Evolutionary conservation across 1,140 invertebrate species (phyloP).

Genomic region (Conus ventricosus): DNA sequence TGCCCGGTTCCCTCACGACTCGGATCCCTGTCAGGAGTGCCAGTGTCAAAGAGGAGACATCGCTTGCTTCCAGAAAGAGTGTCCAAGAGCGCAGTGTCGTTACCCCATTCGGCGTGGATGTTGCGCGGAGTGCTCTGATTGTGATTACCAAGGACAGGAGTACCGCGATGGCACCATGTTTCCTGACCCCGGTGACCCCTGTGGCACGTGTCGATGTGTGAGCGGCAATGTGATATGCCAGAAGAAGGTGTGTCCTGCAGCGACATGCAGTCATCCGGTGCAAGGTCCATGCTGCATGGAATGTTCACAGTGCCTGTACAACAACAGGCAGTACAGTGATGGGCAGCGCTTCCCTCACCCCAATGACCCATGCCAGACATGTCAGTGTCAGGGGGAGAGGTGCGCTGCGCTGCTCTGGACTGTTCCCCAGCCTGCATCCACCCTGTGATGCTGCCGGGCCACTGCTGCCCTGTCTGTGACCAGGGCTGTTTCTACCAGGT

Average conservation of each 20-base stretch:
- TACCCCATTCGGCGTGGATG: slow-evolving; percentile 53
- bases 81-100: slow-evolving; percentile 49
- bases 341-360: slow-evolving; percentile 54
- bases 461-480: slow-evolving; percentile 62
- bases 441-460: slow-evolving; percentile 48
- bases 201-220: slow-evolving; percentile 47
- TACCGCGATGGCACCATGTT: slow-evolving; percentile 48
- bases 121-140: slow-evolving; percentile 61
- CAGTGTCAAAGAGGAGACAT: slow-evolving; percentile 46
- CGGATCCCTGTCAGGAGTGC: slow-evolving; percentile 52
- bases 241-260: slow-evolving; percentile 48
- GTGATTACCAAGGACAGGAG: slow-evolving; percentile 50
- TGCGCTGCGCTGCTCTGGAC: slow-evolving; percentile 46
- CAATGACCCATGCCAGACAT: slow-evolving; percentile 56
- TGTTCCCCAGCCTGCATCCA: slow-evolving; percentile 51
- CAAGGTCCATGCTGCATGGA: slow-evolving; percentile 59
- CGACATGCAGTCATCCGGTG: slow-evolving; percentile 59
- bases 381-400: slow-evolving; percentile 56
- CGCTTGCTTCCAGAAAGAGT: slow-evolving; percentile 33
- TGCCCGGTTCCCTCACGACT: slow-evolving; percentile 15
- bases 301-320: slow-evolving; percentile 59
- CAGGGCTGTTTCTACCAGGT: slow-evolving; percentile 52
- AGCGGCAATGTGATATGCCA: slow-evolving; percentile 60
- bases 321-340: slow-evolving; percentile 45
- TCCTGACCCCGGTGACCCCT: slow-evolving; percentile 39